Percentiles rank a stretch among this genome's conserved stretches.
Conservation (phyloP, 2,113 vertebrate species). For the Myxocyprinus asiaticus region DNA sequence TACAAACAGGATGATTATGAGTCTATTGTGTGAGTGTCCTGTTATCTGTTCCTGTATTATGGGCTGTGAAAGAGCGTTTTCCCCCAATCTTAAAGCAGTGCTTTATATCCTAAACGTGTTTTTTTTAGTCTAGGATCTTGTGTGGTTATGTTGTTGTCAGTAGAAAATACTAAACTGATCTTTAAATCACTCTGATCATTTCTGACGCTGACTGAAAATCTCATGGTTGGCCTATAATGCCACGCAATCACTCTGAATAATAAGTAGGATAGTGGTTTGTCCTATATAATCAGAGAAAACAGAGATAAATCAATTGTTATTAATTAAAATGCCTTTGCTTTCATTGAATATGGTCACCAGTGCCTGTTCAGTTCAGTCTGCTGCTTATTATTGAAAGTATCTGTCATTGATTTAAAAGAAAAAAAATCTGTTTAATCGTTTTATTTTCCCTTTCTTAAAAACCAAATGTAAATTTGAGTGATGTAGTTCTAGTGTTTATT, state of each 20-base stretch:
- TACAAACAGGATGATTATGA: neutral
- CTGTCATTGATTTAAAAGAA: too few relatives aligned
- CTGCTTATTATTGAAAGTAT: too few relatives aligned
- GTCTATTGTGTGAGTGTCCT: neutral
- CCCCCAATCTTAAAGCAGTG: neutral
- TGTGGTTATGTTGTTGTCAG: too few relatives aligned
- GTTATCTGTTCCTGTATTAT: neutral
- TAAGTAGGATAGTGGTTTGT: conserved; percentile 24
- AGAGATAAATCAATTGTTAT: conserved; percentile 25
- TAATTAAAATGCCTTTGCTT: neutral
- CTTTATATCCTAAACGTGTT: conserved; percentile 1
- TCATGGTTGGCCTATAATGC: neutral
- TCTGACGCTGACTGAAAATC: neutral
- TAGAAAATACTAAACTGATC: neutral
- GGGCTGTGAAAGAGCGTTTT: conserved; percentile 2
- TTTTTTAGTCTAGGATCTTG: neutral
- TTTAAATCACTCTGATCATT: neutral
- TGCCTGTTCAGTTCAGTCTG: too few relatives aligned
- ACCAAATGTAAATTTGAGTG: too few relatives aligned
- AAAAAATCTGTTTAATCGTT: too few relatives aligned
- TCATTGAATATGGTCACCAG: neutral
- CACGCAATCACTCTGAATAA: neutral
- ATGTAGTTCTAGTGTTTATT: too few relatives aligned
- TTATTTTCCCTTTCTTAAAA: too few relatives aligned
- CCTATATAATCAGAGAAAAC: conserved; percentile 6